Percentiles rank a stretch among this genome's conserved stretches.
Conservation (phyloP, 2,113 vertebrate species). For the Misgurnus mizolepis region DNA sequence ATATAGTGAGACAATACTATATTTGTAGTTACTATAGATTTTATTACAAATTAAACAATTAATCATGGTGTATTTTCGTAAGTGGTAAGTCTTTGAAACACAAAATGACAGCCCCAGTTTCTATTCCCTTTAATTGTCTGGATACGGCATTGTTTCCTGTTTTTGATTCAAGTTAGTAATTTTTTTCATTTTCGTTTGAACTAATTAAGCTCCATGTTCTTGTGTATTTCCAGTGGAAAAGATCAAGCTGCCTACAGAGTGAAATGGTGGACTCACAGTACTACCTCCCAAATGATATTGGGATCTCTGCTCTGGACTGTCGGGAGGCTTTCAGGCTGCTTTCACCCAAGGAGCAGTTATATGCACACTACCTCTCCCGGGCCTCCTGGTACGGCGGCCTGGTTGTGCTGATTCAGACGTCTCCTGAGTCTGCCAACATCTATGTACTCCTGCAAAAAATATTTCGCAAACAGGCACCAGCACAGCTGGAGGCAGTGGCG, state of each 20-base stretch:
- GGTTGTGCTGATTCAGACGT: slow-evolving; percentile 86
- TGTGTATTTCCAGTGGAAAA: slow-evolving; percentile 21
- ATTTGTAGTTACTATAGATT: no score
- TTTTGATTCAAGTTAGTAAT: no score
- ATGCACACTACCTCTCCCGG: slow-evolving; percentile 84
- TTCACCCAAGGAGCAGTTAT: slow-evolving; percentile 81
- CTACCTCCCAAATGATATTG: slow-evolving; percentile 86
- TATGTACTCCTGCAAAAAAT: slow-evolving; percentile 84
- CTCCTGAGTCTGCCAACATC: slow-evolving; percentile 84
- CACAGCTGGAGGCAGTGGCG: slow-evolving; percentile 75
- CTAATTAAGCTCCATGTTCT: not conserved
- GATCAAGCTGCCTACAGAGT: slow-evolving; percentile 17
- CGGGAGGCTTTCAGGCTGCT: slow-evolving; percentile 83
- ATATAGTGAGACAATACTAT: no score
- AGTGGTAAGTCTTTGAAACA: no score
- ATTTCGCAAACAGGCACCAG: slow-evolving; percentile 80
- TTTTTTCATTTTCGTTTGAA: not conserved
- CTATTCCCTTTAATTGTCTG: not conserved
- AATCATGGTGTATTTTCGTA: no score
- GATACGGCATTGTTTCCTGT: not conserved
- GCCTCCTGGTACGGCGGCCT: slow-evolving; percentile 89
- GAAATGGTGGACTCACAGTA: slow-evolving; percentile 89
- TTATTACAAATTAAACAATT: no score
- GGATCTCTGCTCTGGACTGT: slow-evolving; percentile 83
- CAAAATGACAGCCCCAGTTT: not conserved